Evolutionary conservation across 2,797 vertebrate species (phyloP).

Genomic region (Chaunax sp.): DNA sequence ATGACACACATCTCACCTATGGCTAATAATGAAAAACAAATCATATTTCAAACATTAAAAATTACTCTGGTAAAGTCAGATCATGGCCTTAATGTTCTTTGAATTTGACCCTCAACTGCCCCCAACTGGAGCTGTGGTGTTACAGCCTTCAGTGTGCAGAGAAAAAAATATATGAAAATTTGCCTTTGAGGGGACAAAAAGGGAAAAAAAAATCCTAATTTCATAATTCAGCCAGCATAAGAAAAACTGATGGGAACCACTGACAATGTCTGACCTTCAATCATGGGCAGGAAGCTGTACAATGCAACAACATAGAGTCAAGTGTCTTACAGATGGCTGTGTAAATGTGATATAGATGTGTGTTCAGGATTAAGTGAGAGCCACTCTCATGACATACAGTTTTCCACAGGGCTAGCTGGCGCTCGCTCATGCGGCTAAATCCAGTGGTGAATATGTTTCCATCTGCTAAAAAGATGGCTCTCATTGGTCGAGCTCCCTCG

Average conservation of each 20-base stretch:
- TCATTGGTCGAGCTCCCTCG: slow-evolving; percentile 95
- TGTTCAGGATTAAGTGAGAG: slow-evolving; percentile 6
- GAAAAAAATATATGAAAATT: neutral
- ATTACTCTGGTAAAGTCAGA: slow-evolving; percentile 2
- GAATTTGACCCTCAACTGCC: slow-evolving; percentile 29
- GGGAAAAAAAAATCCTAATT: neutral
- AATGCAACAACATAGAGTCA: neutral
- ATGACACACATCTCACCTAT: neutral
- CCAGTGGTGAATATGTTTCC: slow-evolving; percentile 98
- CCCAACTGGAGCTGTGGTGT: slow-evolving; percentile 43
- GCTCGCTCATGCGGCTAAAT: slow-evolving; percentile 99
- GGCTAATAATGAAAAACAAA: neutral
- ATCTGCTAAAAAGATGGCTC: slow-evolving; percentile 95
- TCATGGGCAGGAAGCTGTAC: neutral
- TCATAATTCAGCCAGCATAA: neutral
- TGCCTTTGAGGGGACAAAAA: too few relatives aligned
- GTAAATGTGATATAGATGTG: slow-evolving; percentile 15
- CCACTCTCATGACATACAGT: slow-evolving; percentile 81
- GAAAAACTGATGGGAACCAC: neutral
- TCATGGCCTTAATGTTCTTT: neutral
- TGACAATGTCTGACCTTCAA: neutral
- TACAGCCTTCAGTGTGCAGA: neutral
- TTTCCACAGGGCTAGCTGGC: slow-evolving; percentile 98
- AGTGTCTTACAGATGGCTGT: neutral
- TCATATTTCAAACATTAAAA: neutral